These are phyloP conservation scores for Dysmachus trigonus DNA, from an alignment of 2,888 invertebrate species.

Conservation along the genomic window DNA sequence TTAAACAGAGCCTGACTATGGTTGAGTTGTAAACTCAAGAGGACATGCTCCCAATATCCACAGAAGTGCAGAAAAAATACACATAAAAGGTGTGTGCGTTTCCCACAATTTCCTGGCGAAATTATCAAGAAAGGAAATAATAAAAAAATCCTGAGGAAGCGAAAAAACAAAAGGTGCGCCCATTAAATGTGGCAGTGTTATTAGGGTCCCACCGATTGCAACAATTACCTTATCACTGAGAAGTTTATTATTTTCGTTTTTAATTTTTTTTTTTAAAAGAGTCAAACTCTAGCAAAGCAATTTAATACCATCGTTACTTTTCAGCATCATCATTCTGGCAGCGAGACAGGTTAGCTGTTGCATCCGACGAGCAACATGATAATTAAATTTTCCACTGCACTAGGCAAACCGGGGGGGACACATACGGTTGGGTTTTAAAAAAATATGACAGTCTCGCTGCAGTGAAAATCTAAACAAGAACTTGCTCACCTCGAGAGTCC, in stretches of 20 bases:
- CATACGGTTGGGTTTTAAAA: not conserved
- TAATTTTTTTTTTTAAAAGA: not conserved
- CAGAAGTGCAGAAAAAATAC: not conserved
- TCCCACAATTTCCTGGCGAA: not conserved
- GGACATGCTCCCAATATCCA: not conserved
- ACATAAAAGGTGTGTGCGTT: not conserved
- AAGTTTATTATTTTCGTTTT: not conserved
- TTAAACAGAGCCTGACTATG: not conserved
- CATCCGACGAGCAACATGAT: constrained; percentile 7
- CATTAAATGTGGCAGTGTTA: not conserved
- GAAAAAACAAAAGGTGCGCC: constrained; percentile 10
- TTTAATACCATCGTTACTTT: constrained; percentile 9
- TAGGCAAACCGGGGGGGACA: not conserved
- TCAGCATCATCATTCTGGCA: not conserved
- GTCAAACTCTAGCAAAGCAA: constrained; percentile 9
- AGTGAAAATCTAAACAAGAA: constrained; percentile 31
- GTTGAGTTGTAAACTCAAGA: not conserved
- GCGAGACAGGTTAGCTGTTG: not conserved
- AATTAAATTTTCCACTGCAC: constrained; percentile 19
- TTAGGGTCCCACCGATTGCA: not conserved
- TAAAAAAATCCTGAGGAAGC: not conserved
- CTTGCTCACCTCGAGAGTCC: constrained; percentile 17
- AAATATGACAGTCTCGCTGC: not conserved
- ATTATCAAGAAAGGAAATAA: not conserved
- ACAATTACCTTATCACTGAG: constrained; percentile 27